Conservation (phyloP, 2,888 invertebrate genomes). For the Cinara cedri region DNA sequence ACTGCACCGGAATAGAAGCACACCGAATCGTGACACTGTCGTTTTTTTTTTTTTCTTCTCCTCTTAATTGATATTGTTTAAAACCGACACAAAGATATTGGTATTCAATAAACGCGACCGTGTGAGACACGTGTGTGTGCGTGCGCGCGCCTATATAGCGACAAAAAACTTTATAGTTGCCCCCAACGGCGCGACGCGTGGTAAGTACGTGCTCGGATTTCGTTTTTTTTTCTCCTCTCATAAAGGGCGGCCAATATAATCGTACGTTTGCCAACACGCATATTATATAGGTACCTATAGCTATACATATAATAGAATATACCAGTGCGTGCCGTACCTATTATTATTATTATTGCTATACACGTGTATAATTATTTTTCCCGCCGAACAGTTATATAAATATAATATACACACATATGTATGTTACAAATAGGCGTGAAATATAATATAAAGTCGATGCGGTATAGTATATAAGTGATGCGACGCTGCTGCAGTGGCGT, state of each 20-base stretch:
- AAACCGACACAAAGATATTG: slow-evolving; percentile 21
- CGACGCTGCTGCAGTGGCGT: too few species aligned
- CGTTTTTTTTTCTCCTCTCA: too few species aligned
- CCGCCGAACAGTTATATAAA: too few species aligned
- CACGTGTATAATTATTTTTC: too few species aligned
- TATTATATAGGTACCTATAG: not conserved
- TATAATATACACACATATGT: too few species aligned
- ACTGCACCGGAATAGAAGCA: not conserved
- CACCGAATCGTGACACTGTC: slow-evolving; percentile 4
- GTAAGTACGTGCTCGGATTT: slow-evolving; percentile 51
- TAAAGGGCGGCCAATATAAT: not conserved
- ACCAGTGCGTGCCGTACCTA: not conserved
- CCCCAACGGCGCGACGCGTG: slow-evolving; percentile 47
- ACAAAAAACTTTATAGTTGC: not conserved
- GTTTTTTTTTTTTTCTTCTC: slow-evolving; percentile 15
- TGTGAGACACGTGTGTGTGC: slow-evolving; percentile 30
- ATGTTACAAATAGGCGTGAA: too few species aligned
- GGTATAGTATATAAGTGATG: too few species aligned
- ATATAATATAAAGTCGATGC: too few species aligned
- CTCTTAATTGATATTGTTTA: not conserved
- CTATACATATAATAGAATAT: not conserved
- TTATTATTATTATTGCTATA: not conserved
- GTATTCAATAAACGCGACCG: slow-evolving; percentile 36
- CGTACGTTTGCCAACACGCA: slow-evolving; percentile 10
- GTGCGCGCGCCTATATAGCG: not conserved